Evolutionary conservation across 2,888 invertebrate species (phyloP), one percentile per base, ranked within the genome.

Genomic region (Thereva unica): DNA sequence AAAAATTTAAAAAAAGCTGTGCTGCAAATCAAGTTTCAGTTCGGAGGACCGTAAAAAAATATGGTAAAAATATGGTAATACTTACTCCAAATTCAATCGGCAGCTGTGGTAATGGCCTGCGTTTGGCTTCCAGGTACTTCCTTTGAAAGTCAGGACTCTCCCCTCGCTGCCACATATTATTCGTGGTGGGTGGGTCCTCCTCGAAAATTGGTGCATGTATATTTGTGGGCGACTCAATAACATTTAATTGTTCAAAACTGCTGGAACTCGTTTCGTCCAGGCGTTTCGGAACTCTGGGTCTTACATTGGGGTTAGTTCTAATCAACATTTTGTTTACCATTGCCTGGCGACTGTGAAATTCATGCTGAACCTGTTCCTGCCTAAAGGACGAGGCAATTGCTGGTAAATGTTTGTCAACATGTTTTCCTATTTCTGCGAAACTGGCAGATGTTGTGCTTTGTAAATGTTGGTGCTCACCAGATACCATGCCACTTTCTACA

Each of bases 201-300:
- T 59, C 47, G 23, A 23, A 23, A 23, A 23, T 23, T 23, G 23
- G 23, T 23, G 23, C 23, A 23, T 23, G 23, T 23, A 23, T 23
- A 59, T 59, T 59, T 59, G 47, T 59, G 45, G 57, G 57, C 37
- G 47, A 35, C 47, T 47, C 57, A 47, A 59, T 59, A 12, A 59
- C 47, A 71, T 75, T 74, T 64, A 76, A 72, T 70, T 75, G 75
- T 67, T 75, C 74, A 67, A 75, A 75, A 70, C 75, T 74, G 68
- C 73, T 75, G 67, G 73, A 74, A 69, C 73, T 75, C 59, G 72
- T 72, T 64, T 71, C 71, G 52, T 70, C 71, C 37, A 68, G 69
- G 23, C 69, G 69, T 41, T 68, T 68, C 35, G 54, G 61, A 34
- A 49, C 54, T 37, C 65, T 56, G 12, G 59, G 59, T 37, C 68